Conservation (phyloP, 2,113 vertebrate genomes). For the Psammodynastes pulverulentus region DNA sequence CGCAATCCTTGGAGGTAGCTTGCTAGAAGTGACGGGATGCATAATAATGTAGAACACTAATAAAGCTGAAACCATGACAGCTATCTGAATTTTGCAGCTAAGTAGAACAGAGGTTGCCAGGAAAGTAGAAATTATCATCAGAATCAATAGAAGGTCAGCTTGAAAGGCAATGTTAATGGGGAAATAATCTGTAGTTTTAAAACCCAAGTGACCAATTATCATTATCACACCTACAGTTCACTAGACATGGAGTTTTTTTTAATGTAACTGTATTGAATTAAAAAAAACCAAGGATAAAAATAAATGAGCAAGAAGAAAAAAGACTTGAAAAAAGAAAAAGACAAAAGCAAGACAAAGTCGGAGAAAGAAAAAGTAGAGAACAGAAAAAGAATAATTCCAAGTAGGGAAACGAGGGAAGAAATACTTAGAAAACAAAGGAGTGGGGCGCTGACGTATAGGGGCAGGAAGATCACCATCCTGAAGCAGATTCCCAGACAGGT, state of each 20-base stretch:
- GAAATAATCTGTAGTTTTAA: constrained; percentile 51
- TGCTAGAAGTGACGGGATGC: not conserved
- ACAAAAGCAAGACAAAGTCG: not conserved
- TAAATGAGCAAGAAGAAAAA: not conserved
- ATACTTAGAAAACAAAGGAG: no score
- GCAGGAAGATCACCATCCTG: no score
- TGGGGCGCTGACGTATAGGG: no score
- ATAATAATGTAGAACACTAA: not conserved
- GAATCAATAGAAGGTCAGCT: constrained; percentile 26
- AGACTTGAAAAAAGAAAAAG: not conserved
- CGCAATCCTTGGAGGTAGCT: not conserved
- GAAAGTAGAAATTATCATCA: constrained; percentile 27
- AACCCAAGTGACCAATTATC: constrained; percentile 47
- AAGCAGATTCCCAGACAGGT: no score
- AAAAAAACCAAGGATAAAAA: not conserved
- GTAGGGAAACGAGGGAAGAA: no score
- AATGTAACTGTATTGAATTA: not conserved
- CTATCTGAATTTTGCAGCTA: not conserved
- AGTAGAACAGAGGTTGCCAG: not conserved
- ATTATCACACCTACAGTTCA: constrained; percentile 36
- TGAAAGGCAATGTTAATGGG: constrained; percentile 22
- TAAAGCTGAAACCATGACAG: not conserved
- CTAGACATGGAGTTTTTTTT: not conserved
- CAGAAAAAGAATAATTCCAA: not conserved
- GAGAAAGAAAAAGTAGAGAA: not conserved